These are phyloP conservation scores for Diadumene lineata DNA, from an alignment of 92 coral and sea anemone genomes.

Conservation along the genomic window DNA sequence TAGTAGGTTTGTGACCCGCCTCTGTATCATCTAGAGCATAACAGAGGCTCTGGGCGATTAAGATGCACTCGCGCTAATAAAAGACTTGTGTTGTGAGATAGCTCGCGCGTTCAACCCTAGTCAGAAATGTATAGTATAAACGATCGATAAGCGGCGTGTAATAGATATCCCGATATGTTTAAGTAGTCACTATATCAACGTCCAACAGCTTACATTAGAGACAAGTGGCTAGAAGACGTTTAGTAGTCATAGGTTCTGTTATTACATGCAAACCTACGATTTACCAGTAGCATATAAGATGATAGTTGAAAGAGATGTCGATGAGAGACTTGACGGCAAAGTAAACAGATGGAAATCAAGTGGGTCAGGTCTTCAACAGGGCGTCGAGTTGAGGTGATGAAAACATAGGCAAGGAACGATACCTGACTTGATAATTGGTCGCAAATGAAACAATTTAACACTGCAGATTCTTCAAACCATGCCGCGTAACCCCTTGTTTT, in stretches of 20 bases:
- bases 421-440: slow-evolving; percentile 63
- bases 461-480: background rate
- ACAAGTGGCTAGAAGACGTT: slow-evolving; percentile 6
- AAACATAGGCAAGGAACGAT: slow-evolving; percentile 18
- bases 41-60: background rate
- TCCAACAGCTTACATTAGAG: slow-evolving; percentile 8
- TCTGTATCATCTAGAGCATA: background rate
- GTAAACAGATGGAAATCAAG: slow-evolving; percentile 32
- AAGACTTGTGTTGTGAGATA: background rate
- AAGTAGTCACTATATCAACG: slow-evolving; percentile 1
- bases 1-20: slow-evolving; percentile 16
- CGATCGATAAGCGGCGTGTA: slow-evolving; percentile 18
- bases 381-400: slow-evolving; percentile 16
- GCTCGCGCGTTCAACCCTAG: background rate
- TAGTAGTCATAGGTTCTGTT: slow-evolving; percentile 1
- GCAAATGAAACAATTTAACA: slow-evolving; percentile 64
- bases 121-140: slow-evolving; percentile 20
- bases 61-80: background rate
- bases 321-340: slow-evolving; percentile 19
- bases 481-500: background rate
- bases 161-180: slow-evolving; percentile 11
- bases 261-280: background rate
- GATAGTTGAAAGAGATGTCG: slow-evolving; percentile 12
- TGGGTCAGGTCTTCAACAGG: slow-evolving; percentile 30
- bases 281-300: background rate